Conservation (phyloP, 2,113 vertebrate species). For the Ascaphus truei region DNA sequence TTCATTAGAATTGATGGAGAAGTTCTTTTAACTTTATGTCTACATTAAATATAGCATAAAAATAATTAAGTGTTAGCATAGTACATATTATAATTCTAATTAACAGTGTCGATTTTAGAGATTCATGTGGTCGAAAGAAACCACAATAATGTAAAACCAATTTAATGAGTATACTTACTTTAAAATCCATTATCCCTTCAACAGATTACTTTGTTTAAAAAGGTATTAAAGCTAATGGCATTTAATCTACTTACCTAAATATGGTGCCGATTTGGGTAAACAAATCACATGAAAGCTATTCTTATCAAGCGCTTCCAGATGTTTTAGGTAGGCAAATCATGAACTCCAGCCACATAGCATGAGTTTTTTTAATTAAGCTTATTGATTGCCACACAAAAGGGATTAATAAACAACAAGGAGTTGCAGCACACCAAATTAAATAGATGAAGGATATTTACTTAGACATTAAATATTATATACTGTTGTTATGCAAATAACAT, state of each 20-base stretch:
- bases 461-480: too few species aligned
- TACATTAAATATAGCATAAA: constrained; percentile 45
- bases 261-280: constrained; percentile 45
- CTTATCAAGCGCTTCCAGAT: constrained; percentile 46
- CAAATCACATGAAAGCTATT: constrained; percentile 49
- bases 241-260: constrained; percentile 58
- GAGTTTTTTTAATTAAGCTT: constrained; percentile 30
- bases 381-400: constrained; percentile 11
- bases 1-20: constrained; percentile 9
- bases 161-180: constrained; percentile 57
- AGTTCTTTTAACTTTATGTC: constrained; percentile 43
- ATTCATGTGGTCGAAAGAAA: constrained; percentile 50
- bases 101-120: constrained; percentile 45
- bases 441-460: too few species aligned
- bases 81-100: constrained; percentile 47
- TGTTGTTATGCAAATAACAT: too few species aligned
- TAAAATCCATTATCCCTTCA: constrained; percentile 56
- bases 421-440: too few species aligned
- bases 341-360: constrained; percentile 10
- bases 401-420: constrained; percentile 17
- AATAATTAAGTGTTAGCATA: constrained; percentile 42
- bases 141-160: constrained; percentile 46
- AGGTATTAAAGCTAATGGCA: constrained; percentile 56
- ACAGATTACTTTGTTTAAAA: constrained; percentile 60
- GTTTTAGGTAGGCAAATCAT: constrained; percentile 34